Evolutionary conservation across 2,888 invertebrate genomes (phyloP).

Genomic region (Orthosia gothica): DNA sequence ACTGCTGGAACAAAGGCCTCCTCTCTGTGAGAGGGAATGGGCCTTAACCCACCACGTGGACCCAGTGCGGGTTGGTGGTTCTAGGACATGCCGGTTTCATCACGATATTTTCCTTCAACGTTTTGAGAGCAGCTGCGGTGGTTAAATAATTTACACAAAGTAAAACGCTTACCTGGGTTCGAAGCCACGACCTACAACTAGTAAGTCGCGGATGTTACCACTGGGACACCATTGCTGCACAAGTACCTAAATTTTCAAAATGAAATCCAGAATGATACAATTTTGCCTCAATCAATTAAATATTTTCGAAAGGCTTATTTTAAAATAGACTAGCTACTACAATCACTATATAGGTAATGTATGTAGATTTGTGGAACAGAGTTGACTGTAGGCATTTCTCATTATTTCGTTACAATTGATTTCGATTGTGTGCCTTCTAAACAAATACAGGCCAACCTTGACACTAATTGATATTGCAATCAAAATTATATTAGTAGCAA

Average conservation of each 20-base stretch:
- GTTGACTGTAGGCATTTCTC: background rate
- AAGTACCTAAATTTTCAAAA: background rate
- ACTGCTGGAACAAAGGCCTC: too few species aligned
- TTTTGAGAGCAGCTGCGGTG: too few species aligned
- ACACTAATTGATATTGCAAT: slow-evolving; percentile 47
- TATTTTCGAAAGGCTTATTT: slow-evolving; percentile 5
- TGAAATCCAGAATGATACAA: background rate
- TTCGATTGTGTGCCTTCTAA: slow-evolving; percentile 30
- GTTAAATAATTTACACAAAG: too few species aligned
- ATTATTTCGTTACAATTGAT: slow-evolving; percentile 34
- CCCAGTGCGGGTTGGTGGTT: too few species aligned
- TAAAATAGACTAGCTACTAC: slow-evolving; percentile 6
- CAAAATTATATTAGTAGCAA: slow-evolving; percentile 45
- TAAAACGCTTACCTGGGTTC: too few species aligned
- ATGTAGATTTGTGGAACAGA: slow-evolving; percentile 3
- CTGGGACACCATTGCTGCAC: too few species aligned
- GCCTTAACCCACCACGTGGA: too few species aligned
- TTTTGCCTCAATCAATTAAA: background rate
- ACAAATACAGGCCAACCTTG: slow-evolving; percentile 36
- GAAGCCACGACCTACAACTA: too few species aligned
- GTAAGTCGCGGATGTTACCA: too few species aligned
- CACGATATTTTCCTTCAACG: too few species aligned
- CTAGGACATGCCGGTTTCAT: too few species aligned
- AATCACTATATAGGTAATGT: slow-evolving; percentile 4
- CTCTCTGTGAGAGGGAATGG: too few species aligned